These are phyloP conservation scores for Stegastes partitus DNA, from an alignment of 2,113 vertebrate species.

Conservation along the genomic window DNA sequence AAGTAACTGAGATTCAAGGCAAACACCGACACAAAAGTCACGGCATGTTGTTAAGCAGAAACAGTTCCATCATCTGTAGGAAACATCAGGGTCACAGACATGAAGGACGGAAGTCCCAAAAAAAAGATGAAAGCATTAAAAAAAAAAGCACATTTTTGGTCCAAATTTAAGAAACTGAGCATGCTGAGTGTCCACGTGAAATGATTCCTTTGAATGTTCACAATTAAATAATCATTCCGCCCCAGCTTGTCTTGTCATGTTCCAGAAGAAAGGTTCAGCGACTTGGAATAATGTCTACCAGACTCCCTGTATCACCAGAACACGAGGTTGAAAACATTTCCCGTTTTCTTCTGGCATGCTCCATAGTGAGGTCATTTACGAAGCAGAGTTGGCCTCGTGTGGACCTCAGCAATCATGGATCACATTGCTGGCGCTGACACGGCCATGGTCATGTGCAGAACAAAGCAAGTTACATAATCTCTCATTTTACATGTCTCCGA, in stretches of 20 bases:
- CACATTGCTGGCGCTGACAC: constrained; percentile 13
- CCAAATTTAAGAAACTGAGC: background rate
- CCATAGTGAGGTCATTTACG: constrained; percentile 51
- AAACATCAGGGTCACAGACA: constrained; percentile 60
- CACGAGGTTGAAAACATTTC: constrained; percentile 47
- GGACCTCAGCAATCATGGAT: constrained; percentile 20
- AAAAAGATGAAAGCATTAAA: background rate
- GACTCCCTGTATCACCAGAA: constrained; percentile 13
- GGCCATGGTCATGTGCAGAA: constrained; percentile 21
- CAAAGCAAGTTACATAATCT: constrained; percentile 36
- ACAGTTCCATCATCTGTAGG: constrained; percentile 18
- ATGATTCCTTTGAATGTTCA: background rate
- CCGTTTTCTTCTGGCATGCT: constrained; percentile 44
- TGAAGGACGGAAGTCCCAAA: background rate
- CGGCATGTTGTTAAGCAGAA: constrained; percentile 25
- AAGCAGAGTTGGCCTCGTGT: constrained; percentile 12
- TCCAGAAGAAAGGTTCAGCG: constrained; percentile 6
- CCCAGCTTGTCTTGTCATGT: background rate
- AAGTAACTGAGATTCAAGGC: background rate
- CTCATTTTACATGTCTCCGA: background rate
- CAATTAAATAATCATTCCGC: background rate
- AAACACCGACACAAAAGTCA: constrained; percentile 35
- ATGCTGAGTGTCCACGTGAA: background rate
- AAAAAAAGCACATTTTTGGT: background rate
- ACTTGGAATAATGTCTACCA: constrained; percentile 4